Conservation (phyloP, 2,797 vertebrate species). For the Onychomys leucogaster region DNA sequence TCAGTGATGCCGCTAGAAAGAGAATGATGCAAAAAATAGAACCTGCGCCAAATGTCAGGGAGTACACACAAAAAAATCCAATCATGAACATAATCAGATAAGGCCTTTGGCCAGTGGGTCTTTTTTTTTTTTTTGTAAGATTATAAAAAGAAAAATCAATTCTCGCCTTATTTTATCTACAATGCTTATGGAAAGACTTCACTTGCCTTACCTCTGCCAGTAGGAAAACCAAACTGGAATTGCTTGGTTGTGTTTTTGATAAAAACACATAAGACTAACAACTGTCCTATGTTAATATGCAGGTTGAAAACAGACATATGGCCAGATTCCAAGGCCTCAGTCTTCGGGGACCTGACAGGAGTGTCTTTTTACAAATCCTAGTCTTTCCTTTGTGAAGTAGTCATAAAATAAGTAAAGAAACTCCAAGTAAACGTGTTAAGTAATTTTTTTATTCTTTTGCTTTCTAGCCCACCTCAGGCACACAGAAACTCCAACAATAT, state of each 20-base stretch:
- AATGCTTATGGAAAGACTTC: slow-evolving; percentile 53
- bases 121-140: slow-evolving; percentile 34
- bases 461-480: not conserved
- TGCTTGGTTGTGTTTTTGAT: not conserved
- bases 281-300: not conserved
- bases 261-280: not conserved
- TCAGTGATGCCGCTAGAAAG: slow-evolving; percentile 46
- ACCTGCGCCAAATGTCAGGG: slow-evolving; percentile 73
- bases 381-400: not conserved
- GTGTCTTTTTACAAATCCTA: not conserved
- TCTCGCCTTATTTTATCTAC: slow-evolving; percentile 70
- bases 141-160: slow-evolving; percentile 66
- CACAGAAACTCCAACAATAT: not conserved
- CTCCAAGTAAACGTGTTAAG: not conserved
- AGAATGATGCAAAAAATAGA: slow-evolving; percentile 70
- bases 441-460: not conserved
- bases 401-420: not conserved
- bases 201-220: not conserved
- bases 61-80: slow-evolving; percentile 76
- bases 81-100: slow-evolving; percentile 81
- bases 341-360: not conserved
- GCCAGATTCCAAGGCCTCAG: not conserved
- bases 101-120: slow-evolving; percentile 47
- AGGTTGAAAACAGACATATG: not conserved
- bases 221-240: not conserved